Base-by-base conservation (phyloP, 2,113 vertebrate genomes). In the Chelonoidis abingdonii region DNA sequence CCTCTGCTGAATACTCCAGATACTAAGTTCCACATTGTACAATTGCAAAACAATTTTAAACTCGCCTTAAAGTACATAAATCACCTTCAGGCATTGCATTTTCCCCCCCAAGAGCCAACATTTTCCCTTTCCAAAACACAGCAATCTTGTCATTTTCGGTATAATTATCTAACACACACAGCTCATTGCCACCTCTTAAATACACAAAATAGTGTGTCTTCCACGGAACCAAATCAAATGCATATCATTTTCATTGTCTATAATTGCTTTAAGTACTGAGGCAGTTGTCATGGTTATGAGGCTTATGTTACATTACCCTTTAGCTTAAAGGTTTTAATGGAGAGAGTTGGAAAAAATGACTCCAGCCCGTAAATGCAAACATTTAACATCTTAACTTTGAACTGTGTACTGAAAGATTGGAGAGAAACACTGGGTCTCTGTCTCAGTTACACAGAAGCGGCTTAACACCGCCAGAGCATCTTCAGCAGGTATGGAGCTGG, bases 51-150 rank as follows among this genome's bases (percentile, higher is more conserved):
- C 92, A 85, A 86, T 59, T 38, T 79, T 94, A 81, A 97, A 97
- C 96, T 94, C 62, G 56, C 84, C 80, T 87, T 89, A 87, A 97
- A 97, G 56, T 94, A 75, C 94, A 84, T 25, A 92, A 96, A 96
- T 95, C 95, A 50, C 78, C 41, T 87, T 5, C 2, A 89, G 49
- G 79, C 82, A 57, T 96, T 93, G 53, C 21, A 54, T 54, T 54
- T 8, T 3, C 2, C 38, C 6, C 19, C 41, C 50, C 83, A 75
- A 92, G 85, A 38, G 57, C 87, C 92, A 91, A 75, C 79, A 90
- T 6, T 54, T 88, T 92, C 76, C 85, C 4, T 87, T 90, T 89
- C 88, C 76, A 35, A 93, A 96, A 75, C 54, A 41, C n/a, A 53
- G 53, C 82, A 91, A 94, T 96, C 44, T 84, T 95, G 89, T 86